Conservation (phyloP, 2,888 invertebrate species). For the Sabatieria punctata region DNA sequence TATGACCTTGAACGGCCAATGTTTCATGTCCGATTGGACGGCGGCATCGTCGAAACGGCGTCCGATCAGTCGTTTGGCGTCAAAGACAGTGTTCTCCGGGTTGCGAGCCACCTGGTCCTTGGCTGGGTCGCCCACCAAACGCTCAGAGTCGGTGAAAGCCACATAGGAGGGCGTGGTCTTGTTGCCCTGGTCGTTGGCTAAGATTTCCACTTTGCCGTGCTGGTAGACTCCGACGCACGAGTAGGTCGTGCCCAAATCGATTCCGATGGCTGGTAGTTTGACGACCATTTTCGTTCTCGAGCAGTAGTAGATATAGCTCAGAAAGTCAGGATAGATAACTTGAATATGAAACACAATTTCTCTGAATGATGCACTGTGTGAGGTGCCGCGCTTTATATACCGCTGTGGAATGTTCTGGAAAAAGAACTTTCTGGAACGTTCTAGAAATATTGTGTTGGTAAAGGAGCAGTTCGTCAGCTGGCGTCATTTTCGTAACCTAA, state of each 20-base stretch:
- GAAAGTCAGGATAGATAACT: too few relatives aligned
- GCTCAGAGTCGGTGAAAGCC: slow-evolving; percentile 33
- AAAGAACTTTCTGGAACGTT: too few relatives aligned
- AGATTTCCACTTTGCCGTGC: slow-evolving; percentile 36
- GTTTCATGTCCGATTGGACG: slow-evolving; percentile 30
- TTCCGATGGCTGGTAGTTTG: slow-evolving; percentile 20
- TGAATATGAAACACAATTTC: too few relatives aligned
- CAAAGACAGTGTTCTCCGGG: slow-evolving; percentile 34
- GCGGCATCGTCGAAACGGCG: slow-evolving; percentile 24
- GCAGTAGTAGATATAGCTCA: too few relatives aligned
- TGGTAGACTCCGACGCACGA: slow-evolving; percentile 26
- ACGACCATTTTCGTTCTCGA: too few relatives aligned
- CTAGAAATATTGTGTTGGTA: too few relatives aligned
- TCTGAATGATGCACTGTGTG: too few relatives aligned
- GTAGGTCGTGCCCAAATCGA: slow-evolving; percentile 28
- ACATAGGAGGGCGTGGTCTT: slow-evolving; percentile 36
- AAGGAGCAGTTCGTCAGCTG: too few relatives aligned
- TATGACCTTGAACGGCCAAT: slow-evolving; percentile 33
- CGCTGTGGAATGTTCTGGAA: too few relatives aligned
- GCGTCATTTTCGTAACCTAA: too few relatives aligned
- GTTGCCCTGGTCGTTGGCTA: slow-evolving; percentile 37
- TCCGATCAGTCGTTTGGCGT: slow-evolving; percentile 31
- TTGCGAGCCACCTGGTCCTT: slow-evolving; percentile 36
- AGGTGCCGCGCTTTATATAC: too few relatives aligned
- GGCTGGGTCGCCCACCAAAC: slow-evolving; percentile 34